Base-by-base conservation (phyloP, 2,888 invertebrate species). In the Aproaerema taeniolella region DNA sequence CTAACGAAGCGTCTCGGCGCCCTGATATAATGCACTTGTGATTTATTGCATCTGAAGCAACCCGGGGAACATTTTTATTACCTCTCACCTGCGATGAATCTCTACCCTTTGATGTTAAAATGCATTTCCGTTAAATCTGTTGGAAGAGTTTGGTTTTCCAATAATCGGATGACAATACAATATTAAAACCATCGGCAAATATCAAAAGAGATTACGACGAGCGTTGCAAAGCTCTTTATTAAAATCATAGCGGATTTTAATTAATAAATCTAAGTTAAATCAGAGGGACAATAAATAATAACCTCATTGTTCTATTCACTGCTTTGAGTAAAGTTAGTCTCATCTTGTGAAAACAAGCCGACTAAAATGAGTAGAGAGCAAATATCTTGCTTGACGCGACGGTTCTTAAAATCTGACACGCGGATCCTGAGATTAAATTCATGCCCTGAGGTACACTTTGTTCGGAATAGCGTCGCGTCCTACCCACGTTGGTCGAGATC, bases 391-490 rank as follows among this genome's bases (percentile, higher is more conserved):
- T 8, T 20, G 53, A 68, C 70, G 66, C 70, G 72, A 74, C 67
- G 62, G 60, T 74, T 76, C 73, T 80, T 78, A 75, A 72, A 74
- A 71, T 67, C 72, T 73, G 79, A 76, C 74, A 73, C 67, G 67
- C 71, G 68, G 70, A 78, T 75, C 66, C 76, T 63, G 67, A 82
- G 85, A 85, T 85, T 85, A 85, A 83, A 83, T 81, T 81, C 79
- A 78, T 80, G 70, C 80, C 82, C 82, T 58, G 74, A 74, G 83
- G 85, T 74, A 69, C 73, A 70, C 76, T 81, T 78, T 73, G 67
- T 70, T 69, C 67, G 61, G 72, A 72, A 71, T 67, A 65, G 67
- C 68, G 68, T 65, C 67, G 72, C 76, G 69, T 74, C 76, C n/a
- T n/a, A 74, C 76, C 72, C 70, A 70, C 74, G 14, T 13, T 12